Conservation (phyloP, 2,113 vertebrate genomes). For the Pyxicephalus adspersus region DNA sequence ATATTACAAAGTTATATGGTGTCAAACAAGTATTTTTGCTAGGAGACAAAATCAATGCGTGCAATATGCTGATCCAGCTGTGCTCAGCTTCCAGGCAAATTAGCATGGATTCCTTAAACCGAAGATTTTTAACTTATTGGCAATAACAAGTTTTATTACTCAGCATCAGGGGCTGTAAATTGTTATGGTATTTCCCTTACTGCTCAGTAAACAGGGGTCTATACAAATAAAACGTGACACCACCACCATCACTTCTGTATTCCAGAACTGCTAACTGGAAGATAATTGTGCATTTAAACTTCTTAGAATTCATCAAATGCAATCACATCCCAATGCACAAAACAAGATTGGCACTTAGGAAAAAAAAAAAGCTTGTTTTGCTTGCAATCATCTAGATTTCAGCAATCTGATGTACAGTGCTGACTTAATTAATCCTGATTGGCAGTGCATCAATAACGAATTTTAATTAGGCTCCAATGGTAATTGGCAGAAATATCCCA, state of each 20-base stretch:
- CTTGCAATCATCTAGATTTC: slow-evolving; percentile 35
- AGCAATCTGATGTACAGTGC: slow-evolving; percentile 4
- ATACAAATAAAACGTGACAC: background rate
- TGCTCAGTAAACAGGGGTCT: background rate
- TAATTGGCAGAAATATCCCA: background rate
- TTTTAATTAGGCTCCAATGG: slow-evolving; percentile 31
- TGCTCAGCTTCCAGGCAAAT: slow-evolving; percentile 30
- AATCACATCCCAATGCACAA: slow-evolving; percentile 17
- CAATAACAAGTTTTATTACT: slow-evolving; percentile 46
- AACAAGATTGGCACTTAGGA: slow-evolving; percentile 31
- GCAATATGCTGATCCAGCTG: slow-evolving; percentile 16
- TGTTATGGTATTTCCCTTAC: slow-evolving; percentile 1
- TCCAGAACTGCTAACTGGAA: background rate
- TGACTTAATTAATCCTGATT: slow-evolving; percentile 34
- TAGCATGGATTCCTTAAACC: background rate
- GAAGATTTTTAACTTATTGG: slow-evolving; percentile 29
- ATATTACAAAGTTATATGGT: slow-evolving; percentile 8
- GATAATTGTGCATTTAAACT: slow-evolving; percentile 18
- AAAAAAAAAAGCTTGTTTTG: slow-evolving; percentile 3
- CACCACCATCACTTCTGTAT: background rate
- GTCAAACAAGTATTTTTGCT: slow-evolving; percentile 11
- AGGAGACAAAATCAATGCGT: slow-evolving; percentile 17
- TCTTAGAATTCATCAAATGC: slow-evolving; percentile 36
- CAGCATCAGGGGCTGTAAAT: slow-evolving; percentile 12
- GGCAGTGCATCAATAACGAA: slow-evolving; percentile 36